Base-by-base conservation (phyloP, 2,113 vertebrate species). In the Ranitomeya imitator region DNA sequence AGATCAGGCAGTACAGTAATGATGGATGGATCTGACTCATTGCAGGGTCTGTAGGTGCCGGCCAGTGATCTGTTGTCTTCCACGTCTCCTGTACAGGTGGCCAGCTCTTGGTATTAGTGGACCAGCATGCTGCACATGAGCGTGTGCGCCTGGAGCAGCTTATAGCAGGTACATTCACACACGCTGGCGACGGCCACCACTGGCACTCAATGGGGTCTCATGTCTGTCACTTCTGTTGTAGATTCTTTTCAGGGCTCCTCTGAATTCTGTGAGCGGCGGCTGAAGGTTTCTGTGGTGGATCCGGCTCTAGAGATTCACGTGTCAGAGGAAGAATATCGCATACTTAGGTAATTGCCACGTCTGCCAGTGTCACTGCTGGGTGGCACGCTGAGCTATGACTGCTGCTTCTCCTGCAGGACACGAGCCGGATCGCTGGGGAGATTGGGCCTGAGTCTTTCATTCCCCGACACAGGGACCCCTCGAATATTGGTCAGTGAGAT, bases 41-140 rank as follows among this genome's bases (percentile, higher is more conserved):
- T 2, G 3, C 37, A 45, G 37, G 37, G 37, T 45, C 37, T 45
- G 37, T 45, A 45, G 37, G 1, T 45, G 37, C 37, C 37, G 37
- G 37, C 37, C 37, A 45, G 37, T 45, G 2, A 10, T 26, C 23
- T 5, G 9, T n/a, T 4, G 16, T 19, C 10, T 14, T 7, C 0
- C 45, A 21, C 52, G n/a, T 76, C 51, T 85, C 89, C 31, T 90
- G 92, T 85, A 13, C 51, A 96, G 95, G 92, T 88, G 97, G 95
- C 90, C 97, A 99, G 91, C 95, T 99, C 59, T 90, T 99, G 57
- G 96, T 99, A 83, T 91, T 99, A 89, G 97, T 99, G 88, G 98
- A 99, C 91, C 98, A 99, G 89, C 98, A 99, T 2, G 98, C 98
- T 81, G 98, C 97, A 79, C 97, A 99, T 3, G 98, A 99, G 92